phyloP scores from a whole-genome alignment of 2,797 vertebrate species.

The Coregonus suidteri region DNA sequence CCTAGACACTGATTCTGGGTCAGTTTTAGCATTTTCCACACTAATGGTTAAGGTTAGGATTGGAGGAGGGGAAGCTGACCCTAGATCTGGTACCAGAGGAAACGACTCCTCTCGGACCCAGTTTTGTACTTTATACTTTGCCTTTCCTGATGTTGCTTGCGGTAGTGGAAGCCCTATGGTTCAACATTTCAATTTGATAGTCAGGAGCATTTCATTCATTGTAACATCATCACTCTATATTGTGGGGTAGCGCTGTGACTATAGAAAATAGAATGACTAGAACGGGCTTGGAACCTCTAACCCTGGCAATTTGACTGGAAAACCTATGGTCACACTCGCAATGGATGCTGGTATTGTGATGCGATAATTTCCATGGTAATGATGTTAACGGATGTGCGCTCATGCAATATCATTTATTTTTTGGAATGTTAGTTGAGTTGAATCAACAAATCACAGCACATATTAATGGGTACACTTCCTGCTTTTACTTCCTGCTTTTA shows the following conservation, averaged over 20 bases:
- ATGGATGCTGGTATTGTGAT: no score
- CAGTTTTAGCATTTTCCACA: not conserved
- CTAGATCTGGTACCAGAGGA: not conserved
- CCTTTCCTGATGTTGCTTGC: not conserved
- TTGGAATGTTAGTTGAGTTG: no score
- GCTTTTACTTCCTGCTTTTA: no score
- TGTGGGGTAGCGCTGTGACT: not conserved
- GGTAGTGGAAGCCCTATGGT: not conserved
- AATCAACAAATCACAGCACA: no score
- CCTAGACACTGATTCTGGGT: not conserved
- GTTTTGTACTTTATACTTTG: not conserved
- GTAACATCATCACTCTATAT: not conserved
- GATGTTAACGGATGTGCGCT: not conserved
- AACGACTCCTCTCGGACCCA: not conserved
- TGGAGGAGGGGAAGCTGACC: not conserved
- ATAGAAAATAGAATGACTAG: not conserved
- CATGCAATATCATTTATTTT: not conserved
- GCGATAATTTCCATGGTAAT: no score
- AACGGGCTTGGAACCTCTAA: no score
- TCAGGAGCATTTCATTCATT: not conserved
- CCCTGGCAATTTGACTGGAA: no score
- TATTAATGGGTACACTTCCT: no score
- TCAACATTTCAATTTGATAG: not conserved
- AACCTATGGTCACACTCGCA: no score
- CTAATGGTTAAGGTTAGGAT: not conserved